Evolutionary conservation across 2,797 vertebrate genomes (phyloP), one percentile per base, ranked within the genome.

Genomic region (Oreonectes daqikongensis): DNA sequence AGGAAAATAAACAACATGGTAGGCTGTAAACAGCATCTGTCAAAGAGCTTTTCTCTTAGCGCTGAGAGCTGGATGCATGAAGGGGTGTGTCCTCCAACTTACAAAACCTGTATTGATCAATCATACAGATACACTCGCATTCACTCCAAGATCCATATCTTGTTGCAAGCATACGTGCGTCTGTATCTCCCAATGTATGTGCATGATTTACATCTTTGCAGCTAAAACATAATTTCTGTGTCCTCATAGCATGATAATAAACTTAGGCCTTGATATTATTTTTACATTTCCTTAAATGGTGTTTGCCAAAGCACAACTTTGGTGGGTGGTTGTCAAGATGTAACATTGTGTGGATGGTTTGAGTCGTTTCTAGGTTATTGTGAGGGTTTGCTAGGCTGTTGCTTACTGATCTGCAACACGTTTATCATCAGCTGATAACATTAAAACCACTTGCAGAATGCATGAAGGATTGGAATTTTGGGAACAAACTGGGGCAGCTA

Each of bases 21-120:
- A 2, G 74, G 66, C 60, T 77, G 77, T 77, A 77, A 84, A 81
- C 77, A 81, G 44, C 77, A 75, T 71, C 74, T 79, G 77, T 81
- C 69, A 60, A 71, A 42, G 75, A 57, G 59, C 59, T 69, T 75
- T 59, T 55, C 67, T 71, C 17, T 59, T 71, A 38, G 50, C 42
- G 38, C 57, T 50, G 48, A 48, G 28, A 30, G 44, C 24, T 75
- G 42, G 53, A 69, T 61, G 67, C 22, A 64, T 65, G 18, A 76
- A 57, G 10, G 64, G 72, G 60, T 28, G 63, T 79, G 38, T 52
- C 5, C 59, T 75, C 17, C 22, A 11, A 26, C 63, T 57, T 53
- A 69, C 55, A 79, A 52, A 74, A 61, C 38, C 30, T 52, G 60
- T 28, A 74, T 53, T 74, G 72, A 74, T 65, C 60, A 64, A 7